Percentiles rank a stretch among this genome's conserved stretches.
phyloP scores from a whole-genome alignment of 2,113 vertebrate species.

The Zapus hudsonius region DNA sequence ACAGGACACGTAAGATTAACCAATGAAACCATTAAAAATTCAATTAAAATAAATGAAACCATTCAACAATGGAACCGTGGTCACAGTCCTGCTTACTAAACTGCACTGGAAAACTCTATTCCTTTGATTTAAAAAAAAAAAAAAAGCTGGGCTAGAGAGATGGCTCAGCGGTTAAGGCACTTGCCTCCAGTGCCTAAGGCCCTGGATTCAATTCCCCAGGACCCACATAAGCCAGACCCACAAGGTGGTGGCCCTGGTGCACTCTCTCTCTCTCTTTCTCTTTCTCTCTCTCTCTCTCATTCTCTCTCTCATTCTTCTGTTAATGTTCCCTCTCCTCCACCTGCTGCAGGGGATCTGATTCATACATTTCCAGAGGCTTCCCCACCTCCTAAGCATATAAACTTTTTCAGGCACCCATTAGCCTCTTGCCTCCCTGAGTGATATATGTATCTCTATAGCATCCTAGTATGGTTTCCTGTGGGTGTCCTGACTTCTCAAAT shows the following conservation, averaged over 20 bases:
- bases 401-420: not conserved
- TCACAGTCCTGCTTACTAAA: not conserved
- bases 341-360: not conserved
- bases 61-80: not conserved
- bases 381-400: not conserved
- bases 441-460: rapidly evolving
- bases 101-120: not conserved
- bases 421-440: not conserved
- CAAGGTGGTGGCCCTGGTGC: no score
- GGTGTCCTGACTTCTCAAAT: not conserved
- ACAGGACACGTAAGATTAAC: not conserved
- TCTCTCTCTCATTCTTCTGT: no score
- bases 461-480: rapidly evolving
- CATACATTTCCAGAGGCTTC: not conserved
- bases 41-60: not conserved
- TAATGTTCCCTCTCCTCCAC: rapidly evolving
- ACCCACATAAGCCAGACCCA: no score
- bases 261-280: no score
- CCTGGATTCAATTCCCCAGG: no score
- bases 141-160: no score
- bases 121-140: not conserved
- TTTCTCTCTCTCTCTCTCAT: no score
- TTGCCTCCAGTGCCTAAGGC: no score
- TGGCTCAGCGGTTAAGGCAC: no score
- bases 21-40: no score